Conservation (phyloP, 1,140 invertebrate species). For the Drosophila tani region DNA sequence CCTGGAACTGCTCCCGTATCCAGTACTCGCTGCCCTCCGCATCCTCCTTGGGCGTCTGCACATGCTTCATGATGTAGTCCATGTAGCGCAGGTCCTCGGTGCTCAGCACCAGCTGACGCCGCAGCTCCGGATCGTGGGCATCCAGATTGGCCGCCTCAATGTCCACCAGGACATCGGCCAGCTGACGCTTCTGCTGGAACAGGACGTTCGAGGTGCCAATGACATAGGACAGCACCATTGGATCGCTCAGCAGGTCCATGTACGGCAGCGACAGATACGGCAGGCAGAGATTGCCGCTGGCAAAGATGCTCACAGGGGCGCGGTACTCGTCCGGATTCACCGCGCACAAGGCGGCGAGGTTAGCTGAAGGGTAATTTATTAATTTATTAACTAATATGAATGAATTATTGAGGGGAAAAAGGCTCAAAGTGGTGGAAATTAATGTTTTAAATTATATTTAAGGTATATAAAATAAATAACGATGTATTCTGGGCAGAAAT, state of each 20-base stretch:
- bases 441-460: no score
- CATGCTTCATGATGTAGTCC: conserved; percentile 95
- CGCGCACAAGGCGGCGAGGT: conserved; percentile 64
- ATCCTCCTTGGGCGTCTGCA: conserved; percentile 91
- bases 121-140: conserved; percentile 93
- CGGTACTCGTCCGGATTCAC: conserved; percentile 92
- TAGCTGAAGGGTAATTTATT: conserved; percentile 42
- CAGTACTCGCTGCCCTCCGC: conserved; percentile 97
- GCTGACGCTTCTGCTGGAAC: conserved; percentile 97
- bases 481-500: no score
- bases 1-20: conserved; percentile 97
- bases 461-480: no score
- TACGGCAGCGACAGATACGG: conserved; percentile 98
- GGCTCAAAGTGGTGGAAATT: no score
- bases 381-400: not conserved
- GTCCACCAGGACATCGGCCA: conserved; percentile 96
- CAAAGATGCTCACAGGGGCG: conserved; percentile 95
- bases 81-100: conserved; percentile 98
- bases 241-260: conserved; percentile 95
- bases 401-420: no score
- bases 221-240: conserved; percentile 95
- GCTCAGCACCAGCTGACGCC: conserved; percentile 93
- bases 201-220: conserved; percentile 99
- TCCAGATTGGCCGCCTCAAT: conserved; percentile 95
- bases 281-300: conserved; percentile 96